Percentiles rank a stretch among this genome's conserved stretches.
phyloP scores from a whole-genome alignment of 1,140 invertebrate species.

The Choristoneura fumiferana region DNA sequence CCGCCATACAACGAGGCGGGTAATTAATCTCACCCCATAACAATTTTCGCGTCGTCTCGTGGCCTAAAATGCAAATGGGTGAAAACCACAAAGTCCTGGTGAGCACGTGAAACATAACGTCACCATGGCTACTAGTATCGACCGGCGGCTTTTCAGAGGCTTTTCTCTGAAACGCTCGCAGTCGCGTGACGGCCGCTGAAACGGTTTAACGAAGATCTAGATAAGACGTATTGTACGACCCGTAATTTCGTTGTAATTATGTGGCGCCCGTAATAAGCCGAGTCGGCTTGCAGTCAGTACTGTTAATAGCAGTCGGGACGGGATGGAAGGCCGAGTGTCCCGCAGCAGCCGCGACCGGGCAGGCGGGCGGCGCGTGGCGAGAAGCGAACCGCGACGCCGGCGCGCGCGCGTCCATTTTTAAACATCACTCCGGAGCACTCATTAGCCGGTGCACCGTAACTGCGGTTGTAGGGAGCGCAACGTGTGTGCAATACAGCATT shows the following conservation, averaged over 20 bases:
- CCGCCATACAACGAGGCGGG: constrained; percentile 18
- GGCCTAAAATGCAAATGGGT: constrained; percentile 73
- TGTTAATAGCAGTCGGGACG: too few relatives aligned
- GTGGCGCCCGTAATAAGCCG: background rate
- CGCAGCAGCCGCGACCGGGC: too few relatives aligned
- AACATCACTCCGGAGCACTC: constrained; percentile 60
- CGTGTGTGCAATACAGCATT: constrained; percentile 65
- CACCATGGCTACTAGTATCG: constrained; percentile 72
- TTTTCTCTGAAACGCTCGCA: constrained; percentile 65
- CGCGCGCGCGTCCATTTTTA: constrained; percentile 66
- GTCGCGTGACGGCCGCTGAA: constrained; percentile 70
- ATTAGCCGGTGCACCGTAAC: constrained; percentile 70
- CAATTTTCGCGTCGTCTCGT: constrained; percentile 44
- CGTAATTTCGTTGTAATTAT: background rate
- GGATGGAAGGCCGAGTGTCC: constrained; percentile 21
- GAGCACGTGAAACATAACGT: constrained; percentile 69
- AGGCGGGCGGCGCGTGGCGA: constrained; percentile 32
- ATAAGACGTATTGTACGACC: constrained; percentile 8
- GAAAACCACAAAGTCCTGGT: constrained; percentile 54
- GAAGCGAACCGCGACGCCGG: constrained; percentile 64
- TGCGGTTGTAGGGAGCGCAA: constrained; percentile 51
- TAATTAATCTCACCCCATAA: constrained; percentile 41
- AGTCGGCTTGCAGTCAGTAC: too few relatives aligned
- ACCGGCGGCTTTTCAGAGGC: constrained; percentile 71
- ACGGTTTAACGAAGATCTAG: constrained; percentile 54